Percentiles rank a stretch among this genome's conserved stretches.
Evolutionary conservation across 2,797 vertebrate genomes (phyloP).

Genomic region (Sebastolobus alascanus): DNA sequence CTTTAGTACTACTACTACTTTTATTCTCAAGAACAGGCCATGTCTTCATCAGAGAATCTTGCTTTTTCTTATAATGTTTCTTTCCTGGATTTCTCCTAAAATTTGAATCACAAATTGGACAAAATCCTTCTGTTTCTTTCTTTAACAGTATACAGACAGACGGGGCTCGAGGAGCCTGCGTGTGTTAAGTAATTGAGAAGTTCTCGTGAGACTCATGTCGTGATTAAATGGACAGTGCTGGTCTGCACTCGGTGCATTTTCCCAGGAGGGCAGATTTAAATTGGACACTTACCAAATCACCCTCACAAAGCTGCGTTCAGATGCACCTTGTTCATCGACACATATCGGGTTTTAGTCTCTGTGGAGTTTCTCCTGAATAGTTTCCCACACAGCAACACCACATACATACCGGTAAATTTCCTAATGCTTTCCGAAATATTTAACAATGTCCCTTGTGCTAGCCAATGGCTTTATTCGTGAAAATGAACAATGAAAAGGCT

Average conservation of each 20-base stretch:
- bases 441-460: not conserved
- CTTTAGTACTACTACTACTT: not conserved
- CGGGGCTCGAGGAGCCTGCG: not conserved
- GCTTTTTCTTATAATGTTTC: not conserved
- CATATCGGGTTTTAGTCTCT: conserved; percentile 23
- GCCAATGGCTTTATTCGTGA: not conserved
- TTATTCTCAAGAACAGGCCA: not conserved
- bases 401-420: not conserved
- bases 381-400: conserved; percentile 33
- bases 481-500: not conserved
- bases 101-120: not conserved
- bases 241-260: conserved; percentile 4
- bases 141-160: not conserved
- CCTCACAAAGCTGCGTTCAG: conserved; percentile 3
- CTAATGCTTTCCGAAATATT: not conserved
- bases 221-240: conserved; percentile 30
- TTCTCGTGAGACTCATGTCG: conserved; percentile 21
- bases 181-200: conserved; percentile 29
- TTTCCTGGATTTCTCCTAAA: not conserved
- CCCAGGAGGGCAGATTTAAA: conserved; percentile 35
- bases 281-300: conserved; percentile 29
- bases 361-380: not conserved
- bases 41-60: not conserved
- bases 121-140: not conserved
- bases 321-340: not conserved